Percentiles rank a stretch among this genome's conserved stretches.
These are phyloP conservation scores for Synergus itoensis DNA, from an alignment of 2,888 invertebrate species.

Conservation along the genomic window DNA sequence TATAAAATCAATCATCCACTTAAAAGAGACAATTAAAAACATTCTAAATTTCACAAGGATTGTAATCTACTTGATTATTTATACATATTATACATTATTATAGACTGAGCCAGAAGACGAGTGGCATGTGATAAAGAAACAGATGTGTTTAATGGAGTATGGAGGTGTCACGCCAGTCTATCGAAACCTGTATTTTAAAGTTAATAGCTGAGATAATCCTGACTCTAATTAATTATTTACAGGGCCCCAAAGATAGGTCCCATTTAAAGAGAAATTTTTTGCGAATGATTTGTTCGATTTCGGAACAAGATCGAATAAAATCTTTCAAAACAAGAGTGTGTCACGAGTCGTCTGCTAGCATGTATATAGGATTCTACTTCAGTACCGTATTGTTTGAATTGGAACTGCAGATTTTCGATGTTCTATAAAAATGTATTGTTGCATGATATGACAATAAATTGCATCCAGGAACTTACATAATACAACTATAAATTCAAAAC, in stretches of 20 bases:
- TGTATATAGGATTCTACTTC: neutral
- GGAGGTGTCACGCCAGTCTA: neutral
- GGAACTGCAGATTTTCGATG: neutral
- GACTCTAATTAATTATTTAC: neutral
- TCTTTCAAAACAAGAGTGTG: constrained; percentile 18
- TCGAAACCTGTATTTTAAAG: neutral
- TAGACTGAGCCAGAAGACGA: neutral
- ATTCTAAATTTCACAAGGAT: neutral
- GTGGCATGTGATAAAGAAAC: neutral
- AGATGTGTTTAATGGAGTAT: neutral
- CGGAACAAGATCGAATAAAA: neutral
- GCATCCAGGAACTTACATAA: neutral
- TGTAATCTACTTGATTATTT: neutral
- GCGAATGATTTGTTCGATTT: neutral
- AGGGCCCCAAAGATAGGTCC: neutral
- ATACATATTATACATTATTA: neutral
- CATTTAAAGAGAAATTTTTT: neutral
- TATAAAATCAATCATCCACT: neutral
- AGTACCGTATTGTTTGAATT: constrained; percentile 38
- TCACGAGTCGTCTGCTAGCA: constrained; percentile 35
- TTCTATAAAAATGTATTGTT: neutral
- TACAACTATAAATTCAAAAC: constrained; percentile 6
- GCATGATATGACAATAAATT: neutral
- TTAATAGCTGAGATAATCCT: neutral
- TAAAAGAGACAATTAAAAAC: neutral